phyloP scores from a whole-genome alignment of 2,888 invertebrate species.

The Andrena haemorrhoa region DNA sequence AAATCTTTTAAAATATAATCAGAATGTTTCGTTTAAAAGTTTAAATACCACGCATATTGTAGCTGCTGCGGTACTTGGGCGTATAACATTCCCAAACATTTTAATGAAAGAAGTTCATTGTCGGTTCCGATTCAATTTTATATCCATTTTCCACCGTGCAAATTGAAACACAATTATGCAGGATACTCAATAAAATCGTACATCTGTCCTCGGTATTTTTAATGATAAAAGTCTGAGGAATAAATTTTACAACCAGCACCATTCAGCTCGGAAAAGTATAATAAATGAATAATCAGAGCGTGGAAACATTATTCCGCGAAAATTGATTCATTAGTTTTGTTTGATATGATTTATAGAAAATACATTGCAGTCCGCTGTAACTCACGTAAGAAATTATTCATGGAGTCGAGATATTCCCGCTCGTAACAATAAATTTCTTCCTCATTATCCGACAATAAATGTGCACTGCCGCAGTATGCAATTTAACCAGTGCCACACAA shows the following conservation, averaged over 20 bases:
- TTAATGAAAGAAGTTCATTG: too few species aligned
- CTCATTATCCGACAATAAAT: slow-evolving; percentile 9
- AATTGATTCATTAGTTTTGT: neutral
- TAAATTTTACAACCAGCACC: neutral
- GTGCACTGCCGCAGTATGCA: neutral
- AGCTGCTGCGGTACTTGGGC: neutral
- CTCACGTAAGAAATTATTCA: slow-evolving; percentile 9
- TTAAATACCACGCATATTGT: neutral
- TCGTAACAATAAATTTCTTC: slow-evolving; percentile 14
- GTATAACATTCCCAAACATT: too few species aligned
- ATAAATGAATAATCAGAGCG: neutral
- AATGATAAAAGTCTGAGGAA: neutral
- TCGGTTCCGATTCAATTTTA: too few species aligned
- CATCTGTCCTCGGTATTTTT: neutral
- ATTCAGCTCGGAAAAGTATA: neutral
- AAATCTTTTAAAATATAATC: neutral
- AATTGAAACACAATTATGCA: neutral
- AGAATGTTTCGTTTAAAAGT: neutral
- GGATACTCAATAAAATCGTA: neutral
- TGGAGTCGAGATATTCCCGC: neutral
- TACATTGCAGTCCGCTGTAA: neutral
- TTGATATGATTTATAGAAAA: neutral
- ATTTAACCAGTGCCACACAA: neutral
- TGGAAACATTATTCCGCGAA: slow-evolving; percentile 1
- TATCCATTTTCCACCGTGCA: neutral